Percentiles rank a stretch among this genome's conserved stretches.
phyloP scores from a whole-genome alignment of 2,797 vertebrate species.

The Bradypodion pumilum region DNA sequence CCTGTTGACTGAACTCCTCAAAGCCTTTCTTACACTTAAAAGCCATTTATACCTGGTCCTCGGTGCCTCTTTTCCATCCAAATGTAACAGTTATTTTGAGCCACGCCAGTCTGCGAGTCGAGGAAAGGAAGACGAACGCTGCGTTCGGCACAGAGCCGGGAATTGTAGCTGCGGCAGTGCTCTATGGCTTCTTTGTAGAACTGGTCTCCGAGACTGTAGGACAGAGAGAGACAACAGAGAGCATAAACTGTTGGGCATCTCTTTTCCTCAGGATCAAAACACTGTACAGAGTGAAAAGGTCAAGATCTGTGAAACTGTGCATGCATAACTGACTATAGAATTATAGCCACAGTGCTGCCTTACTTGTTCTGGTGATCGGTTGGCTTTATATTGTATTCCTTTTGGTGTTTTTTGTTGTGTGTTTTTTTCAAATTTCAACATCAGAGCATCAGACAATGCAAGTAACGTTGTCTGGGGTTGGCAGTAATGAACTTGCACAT shows the following conservation, averaged over 20 bases:
- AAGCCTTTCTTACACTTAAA: slow-evolving; percentile 35
- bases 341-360: background rate
- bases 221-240: slow-evolving; percentile 42
- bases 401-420: too few species aligned
- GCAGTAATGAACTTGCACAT: background rate
- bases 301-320: slow-evolving; percentile 4
- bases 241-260: background rate
- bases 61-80: slow-evolving; percentile 98
- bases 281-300: background rate
- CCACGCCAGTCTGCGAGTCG: slow-evolving; percentile 94
- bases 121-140: slow-evolving; percentile 95
- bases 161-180: slow-evolving; percentile 96
- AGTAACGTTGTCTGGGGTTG: background rate
- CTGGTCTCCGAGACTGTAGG: slow-evolving; percentile 91
- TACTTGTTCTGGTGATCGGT: too few species aligned
- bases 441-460: background rate
- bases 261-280: background rate
- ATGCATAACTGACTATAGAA: background rate
- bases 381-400: too few species aligned
- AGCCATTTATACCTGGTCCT: slow-evolving; percentile 82
- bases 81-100: slow-evolving; percentile 99
- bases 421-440: background rate
- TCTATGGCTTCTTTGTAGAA: slow-evolving; percentile 98
- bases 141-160: slow-evolving; percentile 92
- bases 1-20: slow-evolving; percentile 58